Evolutionary conservation across 2,888 invertebrate genomes (phyloP), one percentile per base, ranked within the genome.

Genomic region (Teleiodes luculella): DNA sequence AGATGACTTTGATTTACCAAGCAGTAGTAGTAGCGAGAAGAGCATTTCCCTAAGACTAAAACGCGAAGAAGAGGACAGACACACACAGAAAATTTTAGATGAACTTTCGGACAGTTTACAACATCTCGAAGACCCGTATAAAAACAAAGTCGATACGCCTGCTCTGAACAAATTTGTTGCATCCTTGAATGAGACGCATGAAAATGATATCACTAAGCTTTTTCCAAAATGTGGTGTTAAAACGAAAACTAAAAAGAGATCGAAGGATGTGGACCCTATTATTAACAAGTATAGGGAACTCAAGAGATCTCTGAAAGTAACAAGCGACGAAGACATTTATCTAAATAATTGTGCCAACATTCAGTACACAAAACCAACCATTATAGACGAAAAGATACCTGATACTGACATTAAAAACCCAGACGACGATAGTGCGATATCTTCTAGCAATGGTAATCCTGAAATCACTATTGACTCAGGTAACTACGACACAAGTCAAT

Each of bases 81-180:
- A 90, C 57, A 87, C 90, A 14, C 86, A 90, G 64, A 87, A 88
- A 66, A 84, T 86, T 57, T 74, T 90, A 63, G 87, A 87, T 59
- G 86, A 89, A 63, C 68, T 90, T 13, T 87, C 89, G 16, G 85
- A 88, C 62, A 88, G 91, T 57, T 78, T 91, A 64, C 90, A 91
- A 61, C 90, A 90, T 68, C 83, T 92, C 54, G 91, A 92, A 72
- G 92, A 93, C 70, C 92, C 92, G 0, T 92, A 92, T 63, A 84
- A 91, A 48, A 90, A 88, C 68, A 91, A 91, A 63, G 86, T 90
- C 66, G 43, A 43, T 13, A 43, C 24, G 13, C 43, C 24, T 28
- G 43, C 24, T 13, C 7, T 43, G 1, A 54, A 51, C 56, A 91
- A 91, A 76, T 92, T 90, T 64, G 83, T 92, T 54, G 87, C 91